phyloP scores from a whole-genome alignment of 2,113 vertebrate genomes.

The Scomber scombrus region DNA sequence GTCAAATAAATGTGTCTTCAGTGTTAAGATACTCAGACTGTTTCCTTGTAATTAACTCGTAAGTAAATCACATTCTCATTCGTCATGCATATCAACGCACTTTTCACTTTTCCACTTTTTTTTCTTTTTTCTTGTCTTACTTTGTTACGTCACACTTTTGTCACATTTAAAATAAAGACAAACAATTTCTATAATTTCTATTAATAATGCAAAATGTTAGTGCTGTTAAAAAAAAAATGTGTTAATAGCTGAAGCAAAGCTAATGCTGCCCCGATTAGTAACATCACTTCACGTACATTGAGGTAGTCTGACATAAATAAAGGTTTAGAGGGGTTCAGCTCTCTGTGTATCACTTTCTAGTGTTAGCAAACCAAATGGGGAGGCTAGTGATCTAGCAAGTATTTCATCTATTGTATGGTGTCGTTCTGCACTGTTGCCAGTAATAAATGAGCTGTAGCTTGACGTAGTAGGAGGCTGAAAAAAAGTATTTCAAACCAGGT shows the following conservation, averaged over 20 bases:
- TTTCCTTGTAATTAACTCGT: neutral
- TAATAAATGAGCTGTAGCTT: constrained; percentile 24
- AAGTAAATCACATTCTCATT: neutral
- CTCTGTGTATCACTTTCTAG: neutral
- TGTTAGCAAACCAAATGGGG: neutral
- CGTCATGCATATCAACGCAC: too few relatives aligned
- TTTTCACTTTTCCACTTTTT: too few relatives aligned
- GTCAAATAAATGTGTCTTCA: neutral
- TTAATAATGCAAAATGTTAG: too few relatives aligned
- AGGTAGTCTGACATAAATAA: too few relatives aligned
- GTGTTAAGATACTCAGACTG: neutral
- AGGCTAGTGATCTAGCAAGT: constrained; percentile 1
- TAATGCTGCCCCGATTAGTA: too few relatives aligned
- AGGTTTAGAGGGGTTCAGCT: too few relatives aligned
- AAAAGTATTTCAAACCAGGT: constrained; percentile 31
- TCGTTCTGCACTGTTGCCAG: constrained; percentile 18
- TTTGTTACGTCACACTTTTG: too few relatives aligned
- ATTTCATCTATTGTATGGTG: neutral
- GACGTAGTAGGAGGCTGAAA: constrained; percentile 20
- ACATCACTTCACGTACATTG: too few relatives aligned
- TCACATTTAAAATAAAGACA: too few relatives aligned
- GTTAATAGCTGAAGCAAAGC: too few relatives aligned
- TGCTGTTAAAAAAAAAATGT: too few relatives aligned
- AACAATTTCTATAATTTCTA: neutral
- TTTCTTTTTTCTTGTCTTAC: too few relatives aligned